Conservation (phyloP, 37 sponge, comb jelly and placozoan genomes). For the Beroe forskalii region DNA sequence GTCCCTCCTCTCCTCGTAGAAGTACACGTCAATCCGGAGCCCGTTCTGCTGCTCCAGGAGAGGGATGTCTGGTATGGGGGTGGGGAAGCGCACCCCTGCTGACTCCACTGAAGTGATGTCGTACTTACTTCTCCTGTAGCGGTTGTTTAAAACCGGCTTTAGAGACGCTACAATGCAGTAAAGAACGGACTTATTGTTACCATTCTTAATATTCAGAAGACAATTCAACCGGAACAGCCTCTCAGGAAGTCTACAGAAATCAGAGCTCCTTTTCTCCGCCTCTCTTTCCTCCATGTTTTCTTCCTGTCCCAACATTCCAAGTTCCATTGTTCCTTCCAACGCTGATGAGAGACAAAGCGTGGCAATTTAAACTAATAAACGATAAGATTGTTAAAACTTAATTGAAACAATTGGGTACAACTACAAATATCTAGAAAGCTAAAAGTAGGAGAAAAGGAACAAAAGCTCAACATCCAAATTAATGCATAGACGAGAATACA, state of each 20-base stretch:
- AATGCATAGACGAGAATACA: no score
- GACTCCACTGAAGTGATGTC: not conserved
- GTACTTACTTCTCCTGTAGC: not conserved
- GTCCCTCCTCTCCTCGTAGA: not conserved
- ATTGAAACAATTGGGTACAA: no score
- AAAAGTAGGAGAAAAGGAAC: no score
- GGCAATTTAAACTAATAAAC: no score
- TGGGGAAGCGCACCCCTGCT: not conserved
- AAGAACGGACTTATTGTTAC: not conserved
- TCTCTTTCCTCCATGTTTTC: no score
- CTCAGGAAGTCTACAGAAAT: not conserved
- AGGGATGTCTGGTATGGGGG: not conserved
- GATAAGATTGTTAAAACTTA: no score
- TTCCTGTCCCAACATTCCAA: no score
- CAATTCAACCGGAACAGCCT: not conserved
- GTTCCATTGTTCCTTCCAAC: no score
- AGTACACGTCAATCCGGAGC: not conserved
- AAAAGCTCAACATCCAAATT: no score
- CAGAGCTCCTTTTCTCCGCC: no score
- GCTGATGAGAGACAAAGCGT: no score
- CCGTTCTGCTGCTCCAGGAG: not conserved
- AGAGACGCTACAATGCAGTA: not conserved
- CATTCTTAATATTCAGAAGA: not conserved
- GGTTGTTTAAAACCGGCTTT: not conserved
- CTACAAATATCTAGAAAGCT: no score